Base-by-base conservation (phyloP, 2,113 vertebrate species). In the Lasiurus borealis region DNA sequence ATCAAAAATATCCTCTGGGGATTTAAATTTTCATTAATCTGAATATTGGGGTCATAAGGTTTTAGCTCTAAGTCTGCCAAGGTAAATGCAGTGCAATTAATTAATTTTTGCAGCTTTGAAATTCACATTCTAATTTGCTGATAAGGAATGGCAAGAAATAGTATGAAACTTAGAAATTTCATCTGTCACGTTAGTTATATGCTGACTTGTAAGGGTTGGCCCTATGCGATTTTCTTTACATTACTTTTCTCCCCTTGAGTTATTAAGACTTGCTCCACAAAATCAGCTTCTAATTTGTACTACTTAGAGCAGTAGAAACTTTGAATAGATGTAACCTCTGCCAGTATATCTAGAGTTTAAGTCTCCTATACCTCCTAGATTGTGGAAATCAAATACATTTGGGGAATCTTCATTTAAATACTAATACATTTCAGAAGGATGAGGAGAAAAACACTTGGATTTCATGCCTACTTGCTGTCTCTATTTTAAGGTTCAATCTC, bases 1-100 rank as follows among this genome's bases (percentile, higher is more conserved):
- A 82, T 69, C 15, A 83, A 73, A 78, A 78, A 85, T 57, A 6
- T 4, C 48, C 52, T 90, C 71, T 77, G 23, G 34, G 5, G 62
- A 44, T 82, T 94, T 64, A 48, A 92, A 27, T 95, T 94, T 88
- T 40, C 40, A 91, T 92, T 78, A 48, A 82, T 95, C 90, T 88
- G 36, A 54, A 72, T 77, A 85, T 73, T 50, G 12, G 50, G 68
- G 59, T 92, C 72, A 93, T 48, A 92, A 64, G 50, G 23, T 57
- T 97, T 92, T 86, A 77, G 48, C 31, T 88, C 8, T 77, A 78
- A 95, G 8, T 25, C 72, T 95, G 12, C 48, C 90, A 90, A 76
- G 36, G 72, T 87, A 82, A 96, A 76, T 73, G 62, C 36, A 76
- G n/a, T 94, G 73, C 10, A 90, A 78, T 91, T 87, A 95, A 94